Evolutionary conservation across 2,113 vertebrate species (phyloP).

Genomic region (Oreochromis tanganicae): DNA sequence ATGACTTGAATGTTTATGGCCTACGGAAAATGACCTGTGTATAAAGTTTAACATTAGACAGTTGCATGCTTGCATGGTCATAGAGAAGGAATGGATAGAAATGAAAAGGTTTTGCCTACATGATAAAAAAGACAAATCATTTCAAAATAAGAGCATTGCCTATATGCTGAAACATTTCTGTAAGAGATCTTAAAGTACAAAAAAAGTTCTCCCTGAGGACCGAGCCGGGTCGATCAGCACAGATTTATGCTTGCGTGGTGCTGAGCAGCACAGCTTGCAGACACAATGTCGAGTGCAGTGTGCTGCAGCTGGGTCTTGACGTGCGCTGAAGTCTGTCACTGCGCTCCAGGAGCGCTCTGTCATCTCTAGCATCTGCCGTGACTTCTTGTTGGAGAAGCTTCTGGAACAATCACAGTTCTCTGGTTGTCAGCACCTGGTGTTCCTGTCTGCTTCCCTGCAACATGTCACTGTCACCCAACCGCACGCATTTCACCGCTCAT

Average conservation of each 20-base stretch:
- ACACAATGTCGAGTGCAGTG: background rate
- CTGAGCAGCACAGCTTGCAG: conserved; percentile 38
- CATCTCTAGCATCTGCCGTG: conserved; percentile 57
- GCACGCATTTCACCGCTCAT: background rate
- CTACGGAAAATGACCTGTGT: rapidly evolving
- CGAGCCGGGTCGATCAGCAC: background rate
- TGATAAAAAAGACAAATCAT: background rate
- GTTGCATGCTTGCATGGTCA: background rate
- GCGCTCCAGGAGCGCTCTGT: conserved; percentile 38
- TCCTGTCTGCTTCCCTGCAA: conserved; percentile 38
- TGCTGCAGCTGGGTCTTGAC: conserved; percentile 48
- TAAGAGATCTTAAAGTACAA: background rate
- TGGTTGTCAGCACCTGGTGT: conserved; percentile 60
- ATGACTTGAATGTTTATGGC: background rate
- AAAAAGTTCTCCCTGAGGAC: background rate
- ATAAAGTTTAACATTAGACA: background rate
- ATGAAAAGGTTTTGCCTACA: background rate
- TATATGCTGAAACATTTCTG: background rate
- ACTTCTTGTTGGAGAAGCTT: conserved; percentile 50
- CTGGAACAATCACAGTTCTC: conserved; percentile 54
- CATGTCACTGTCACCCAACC: background rate
- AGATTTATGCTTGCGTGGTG: background rate
- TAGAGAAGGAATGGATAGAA: background rate
- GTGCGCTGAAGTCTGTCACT: conserved; percentile 53
- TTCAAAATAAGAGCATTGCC: background rate